phyloP scores from a whole-genome alignment of 1,140 invertebrate genomes.

The Ostrea edulis region DNA sequence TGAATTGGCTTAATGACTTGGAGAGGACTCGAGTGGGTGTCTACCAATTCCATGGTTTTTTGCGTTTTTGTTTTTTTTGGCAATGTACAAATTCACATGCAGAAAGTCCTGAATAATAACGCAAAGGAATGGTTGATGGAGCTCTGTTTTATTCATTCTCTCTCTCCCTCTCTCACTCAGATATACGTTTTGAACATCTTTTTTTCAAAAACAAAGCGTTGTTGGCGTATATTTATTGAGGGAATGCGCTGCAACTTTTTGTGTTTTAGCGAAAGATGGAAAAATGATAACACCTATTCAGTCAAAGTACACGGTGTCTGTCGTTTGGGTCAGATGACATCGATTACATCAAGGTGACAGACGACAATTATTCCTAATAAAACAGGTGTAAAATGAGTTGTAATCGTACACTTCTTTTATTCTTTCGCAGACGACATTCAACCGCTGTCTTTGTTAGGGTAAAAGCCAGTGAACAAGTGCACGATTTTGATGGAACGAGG shows the following conservation, averaged over 20 bases:
- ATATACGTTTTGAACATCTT: no score
- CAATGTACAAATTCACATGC: not conserved
- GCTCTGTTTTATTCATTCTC: no score
- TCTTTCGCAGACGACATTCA: not conserved
- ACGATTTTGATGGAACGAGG: not conserved
- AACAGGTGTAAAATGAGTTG: conserved; percentile 13
- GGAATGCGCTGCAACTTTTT: not conserved
- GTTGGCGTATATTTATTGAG: no score
- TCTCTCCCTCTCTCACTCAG: no score
- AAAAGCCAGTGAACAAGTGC: conserved; percentile 8
- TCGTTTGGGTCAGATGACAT: not conserved
- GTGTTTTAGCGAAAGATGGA: not conserved
- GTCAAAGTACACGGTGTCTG: not conserved
- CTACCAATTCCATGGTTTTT: no score
- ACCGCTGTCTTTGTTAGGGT: not conserved
- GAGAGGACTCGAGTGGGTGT: not conserved
- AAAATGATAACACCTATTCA: not conserved
- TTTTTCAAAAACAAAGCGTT: no score
- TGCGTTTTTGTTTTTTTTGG: not conserved
- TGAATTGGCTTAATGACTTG: conserved; percentile 13
- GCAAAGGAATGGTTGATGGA: no score
- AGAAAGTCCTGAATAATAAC: no score
- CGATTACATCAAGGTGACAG: conserved; percentile 17
- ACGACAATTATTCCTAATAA: not conserved
- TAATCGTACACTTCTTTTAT: not conserved